Evolutionary conservation across 1,140 invertebrate genomes (phyloP), one percentile per base, ranked within the genome.

Genomic region (Papilio aristodemus): DNA sequence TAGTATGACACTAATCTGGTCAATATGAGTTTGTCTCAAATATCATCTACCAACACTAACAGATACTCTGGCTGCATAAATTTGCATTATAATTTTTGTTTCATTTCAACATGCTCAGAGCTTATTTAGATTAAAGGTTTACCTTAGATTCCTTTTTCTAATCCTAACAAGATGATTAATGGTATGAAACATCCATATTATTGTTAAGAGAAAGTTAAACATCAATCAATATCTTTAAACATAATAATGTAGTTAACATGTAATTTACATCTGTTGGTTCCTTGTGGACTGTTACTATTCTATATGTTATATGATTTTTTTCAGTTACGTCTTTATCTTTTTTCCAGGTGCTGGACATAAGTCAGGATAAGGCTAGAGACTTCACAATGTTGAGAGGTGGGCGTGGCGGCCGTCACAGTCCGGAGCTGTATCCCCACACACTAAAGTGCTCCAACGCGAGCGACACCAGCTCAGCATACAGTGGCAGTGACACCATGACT

Each of bases 401-500:
- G 82, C 89, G 89, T 76, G 87, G 87, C 77, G 89, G 91, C 78
- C 87, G 91, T 84, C 90, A 92, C 87, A 92, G 93, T 90, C 93
- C 93, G 70, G 93, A 94, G 86, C 88, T 96, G 82, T 95, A 96
- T 86, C 94, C 95, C 81, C 96, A 97, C 87, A 96, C 95, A 76
- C 95, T 97, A 74, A 96, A 96, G 71, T 97, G 96, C 84, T 97
- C 96, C 54, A 97, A 97, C 85, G 97, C 96, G 32, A 98, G 97
- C 86, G 97, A 99, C 87, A 98, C 97, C 2, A 98, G 97, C 87
- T 98, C 97, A 71, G 97, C 97, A 46, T 98, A 98, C 89, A 98
- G 97, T 79, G 98, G 97, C 36, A 98, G 97, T 62, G 97, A 99
- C 92, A 98, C 97, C 71, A 98, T 99, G 97, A 97, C 97, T 79